Base-by-base conservation (phyloP, 64 coral and sea anemone genomes). In the Pocillopora verrucosa region DNA sequence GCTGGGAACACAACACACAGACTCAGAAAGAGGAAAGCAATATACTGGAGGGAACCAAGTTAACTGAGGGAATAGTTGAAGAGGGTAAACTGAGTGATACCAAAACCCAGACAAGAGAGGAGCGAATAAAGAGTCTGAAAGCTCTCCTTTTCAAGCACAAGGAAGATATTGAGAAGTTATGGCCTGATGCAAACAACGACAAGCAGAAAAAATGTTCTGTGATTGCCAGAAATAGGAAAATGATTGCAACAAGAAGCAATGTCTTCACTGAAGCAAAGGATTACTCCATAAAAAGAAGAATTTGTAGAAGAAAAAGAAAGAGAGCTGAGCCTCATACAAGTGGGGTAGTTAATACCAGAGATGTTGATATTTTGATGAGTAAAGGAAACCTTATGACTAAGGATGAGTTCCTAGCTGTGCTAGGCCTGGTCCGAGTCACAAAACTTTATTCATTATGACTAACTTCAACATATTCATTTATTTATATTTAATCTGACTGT, bases 341-440 rank as follows among this genome's bases (percentile, higher is more conserved):
- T 56, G 7, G 41, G 41, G 59, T 62, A 13, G 36, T 30, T 26
- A 63, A 15, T 65, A 36, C 60, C 30, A 61, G 80, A 35, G 80
- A 83, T 41, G 60, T 83, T 37, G 80, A 83, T 13, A 67, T 83
- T 25, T 65, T 13, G 80, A 83, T 83, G 80, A 83, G 80, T 35
- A 13, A 61, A 41, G 80, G 80, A 63, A 60, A 83, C 35, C 80
- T 83, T 34, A 83, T 83, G 9, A 65, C 61, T 64, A 67, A 83
- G 34, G 80, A 83, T 9, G 80, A 83, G 61, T 83, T 83, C 65
- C 60, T 83, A 0, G 80, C 80, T 67, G 60, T 62, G 5, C 3
- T 83, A 20, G 36, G 80, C 0, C 17, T 83, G 15, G 36, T 20
- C 16, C 60, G 80, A 12, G 80, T 83, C 13, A 61, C 61, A 83